Conservation (phyloP, 1,140 invertebrate genomes). For the Lerema accius region DNA sequence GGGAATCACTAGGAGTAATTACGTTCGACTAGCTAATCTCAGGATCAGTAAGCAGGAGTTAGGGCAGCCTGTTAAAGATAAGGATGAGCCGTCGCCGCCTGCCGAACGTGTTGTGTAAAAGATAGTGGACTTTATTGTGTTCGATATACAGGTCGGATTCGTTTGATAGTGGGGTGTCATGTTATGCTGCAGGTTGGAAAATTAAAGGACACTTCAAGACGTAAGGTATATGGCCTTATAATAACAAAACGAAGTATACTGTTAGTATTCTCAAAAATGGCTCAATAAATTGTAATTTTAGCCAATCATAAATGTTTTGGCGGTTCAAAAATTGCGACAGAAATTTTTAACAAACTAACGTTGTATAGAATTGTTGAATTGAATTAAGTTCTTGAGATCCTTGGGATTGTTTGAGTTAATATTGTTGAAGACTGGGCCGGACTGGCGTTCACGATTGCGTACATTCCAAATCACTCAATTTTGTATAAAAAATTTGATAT, state of each 20-base stretch:
- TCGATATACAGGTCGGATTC: not conserved
- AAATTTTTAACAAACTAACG: not conserved
- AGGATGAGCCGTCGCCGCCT: conserved; percentile 45
- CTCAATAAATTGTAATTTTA: not conserved
- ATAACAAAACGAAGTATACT: not conserved
- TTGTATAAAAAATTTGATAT: not conserved
- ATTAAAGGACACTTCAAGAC: not conserved
- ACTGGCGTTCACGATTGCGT: not conserved
- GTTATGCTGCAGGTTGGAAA: not conserved
- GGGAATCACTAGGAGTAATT: conserved; percentile 74
- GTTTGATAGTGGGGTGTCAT: conserved; percentile 8
- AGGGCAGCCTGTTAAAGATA: conserved; percentile 29
- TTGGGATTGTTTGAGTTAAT: not conserved
- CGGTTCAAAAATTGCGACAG: not conserved
- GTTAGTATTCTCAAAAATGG: not conserved
- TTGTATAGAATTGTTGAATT: not conserved
- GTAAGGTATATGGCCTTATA: not conserved
- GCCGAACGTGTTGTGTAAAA: conserved; percentile 52
- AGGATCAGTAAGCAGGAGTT: conserved; percentile 62
- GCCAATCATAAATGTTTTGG: not conserved
- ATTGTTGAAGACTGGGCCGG: not conserved
- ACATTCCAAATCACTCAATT: not conserved
- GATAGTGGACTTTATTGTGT: not conserved
- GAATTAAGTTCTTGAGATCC: not conserved
- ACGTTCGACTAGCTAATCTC: conserved; percentile 77